These are phyloP conservation scores for Catagonus wagneri DNA, from an alignment of 2,113 vertebrate species.

Conservation along the genomic window DNA sequence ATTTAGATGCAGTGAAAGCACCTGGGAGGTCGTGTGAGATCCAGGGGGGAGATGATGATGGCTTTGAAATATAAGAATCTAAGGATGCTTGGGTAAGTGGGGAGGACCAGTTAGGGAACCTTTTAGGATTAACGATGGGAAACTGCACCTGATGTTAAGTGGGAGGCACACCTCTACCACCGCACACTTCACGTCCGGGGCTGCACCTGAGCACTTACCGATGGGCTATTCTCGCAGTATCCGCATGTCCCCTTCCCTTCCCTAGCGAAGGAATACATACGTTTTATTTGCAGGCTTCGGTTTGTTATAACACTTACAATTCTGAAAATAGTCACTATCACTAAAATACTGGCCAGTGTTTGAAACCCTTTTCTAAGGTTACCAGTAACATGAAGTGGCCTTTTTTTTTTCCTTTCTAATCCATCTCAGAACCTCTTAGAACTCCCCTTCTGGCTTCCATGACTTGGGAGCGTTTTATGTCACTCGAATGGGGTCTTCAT, in stretches of 20 bases:
- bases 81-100: background rate
- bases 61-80: conserved; percentile 7
- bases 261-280: background rate
- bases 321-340: background rate
- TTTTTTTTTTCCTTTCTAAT: background rate
- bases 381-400: background rate
- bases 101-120: background rate
- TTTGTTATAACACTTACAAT: conserved; percentile 28
- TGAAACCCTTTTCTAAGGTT: background rate
- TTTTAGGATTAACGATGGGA: background rate
- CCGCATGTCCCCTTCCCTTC: background rate
- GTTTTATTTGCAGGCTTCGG: background rate
- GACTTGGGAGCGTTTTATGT: background rate
- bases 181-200: rapidly evolving
- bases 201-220: background rate
- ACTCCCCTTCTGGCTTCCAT: background rate
- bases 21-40: background rate
- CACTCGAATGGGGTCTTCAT: background rate
- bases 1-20: background rate
- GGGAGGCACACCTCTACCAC: background rate
- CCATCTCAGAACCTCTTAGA: background rate
- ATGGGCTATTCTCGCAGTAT: background rate
- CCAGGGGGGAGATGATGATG: background rate
- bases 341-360: background rate
- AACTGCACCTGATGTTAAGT: background rate